A percentile compares a stretch with the other conserved stretches of the same genome.
Conservation (phyloP, 2,888 invertebrate species). For the Dryobotodes eremita region DNA sequence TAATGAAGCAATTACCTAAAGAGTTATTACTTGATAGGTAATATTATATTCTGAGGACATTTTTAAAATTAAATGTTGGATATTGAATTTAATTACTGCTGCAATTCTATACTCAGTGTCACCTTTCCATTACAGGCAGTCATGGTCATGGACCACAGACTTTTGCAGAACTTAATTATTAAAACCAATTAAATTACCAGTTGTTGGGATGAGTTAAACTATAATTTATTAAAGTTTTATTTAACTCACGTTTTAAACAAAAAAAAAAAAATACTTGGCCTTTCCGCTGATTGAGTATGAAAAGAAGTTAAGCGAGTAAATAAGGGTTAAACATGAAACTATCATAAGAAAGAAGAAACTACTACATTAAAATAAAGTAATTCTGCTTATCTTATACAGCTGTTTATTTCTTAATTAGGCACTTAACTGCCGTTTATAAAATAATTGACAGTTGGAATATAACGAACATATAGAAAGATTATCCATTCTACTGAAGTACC, state of each 20-base stretch:
- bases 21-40: background rate
- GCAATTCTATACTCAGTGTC: conserved; percentile 17
- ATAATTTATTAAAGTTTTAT: conserved; percentile 16
- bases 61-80: background rate
- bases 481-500: conserved; percentile 24
- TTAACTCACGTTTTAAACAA: conserved; percentile 13
- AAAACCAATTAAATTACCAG: conserved; percentile 22
- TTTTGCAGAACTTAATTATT: conserved; percentile 2
- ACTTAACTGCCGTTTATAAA: conserved; percentile 3
- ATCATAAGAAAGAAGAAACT: conserved; percentile 3
- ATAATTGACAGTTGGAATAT: conserved; percentile 6
- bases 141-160: background rate
- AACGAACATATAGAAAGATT: background rate
- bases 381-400: conserved; percentile 12
- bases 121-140: conserved; percentile 10
- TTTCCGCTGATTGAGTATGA: conserved; percentile 35
- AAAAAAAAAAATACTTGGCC: conserved; percentile 16
- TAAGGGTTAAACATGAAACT: conserved; percentile 2
- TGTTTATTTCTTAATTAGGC: conserved; percentile 8
- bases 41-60: background rate
- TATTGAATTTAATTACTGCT: background rate
- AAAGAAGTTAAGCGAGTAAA: conserved; percentile 10
- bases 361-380: conserved; percentile 11
- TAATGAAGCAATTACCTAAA: background rate
- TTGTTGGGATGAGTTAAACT: conserved; percentile 33